Conservation (phyloP, 2,888 invertebrate species). For the Cephonodes hylas region DNA sequence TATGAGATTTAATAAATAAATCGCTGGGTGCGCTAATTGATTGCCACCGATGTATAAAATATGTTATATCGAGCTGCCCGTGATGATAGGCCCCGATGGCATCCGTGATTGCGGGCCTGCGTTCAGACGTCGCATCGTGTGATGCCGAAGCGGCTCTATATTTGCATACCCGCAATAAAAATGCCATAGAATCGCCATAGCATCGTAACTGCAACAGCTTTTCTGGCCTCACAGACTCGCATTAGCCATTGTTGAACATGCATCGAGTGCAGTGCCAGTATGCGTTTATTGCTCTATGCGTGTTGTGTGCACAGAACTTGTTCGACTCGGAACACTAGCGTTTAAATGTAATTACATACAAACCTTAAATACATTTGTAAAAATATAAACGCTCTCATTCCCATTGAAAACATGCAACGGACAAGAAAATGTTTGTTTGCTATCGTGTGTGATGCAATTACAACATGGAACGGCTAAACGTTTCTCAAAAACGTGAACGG, state of each 20-base stretch:
- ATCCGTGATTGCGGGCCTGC: not conserved
- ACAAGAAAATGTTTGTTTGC: not conserved
- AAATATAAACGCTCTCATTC: not conserved
- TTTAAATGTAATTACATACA: not conserved
- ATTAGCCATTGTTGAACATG: constrained; percentile 27
- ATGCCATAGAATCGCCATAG: constrained; percentile 42
- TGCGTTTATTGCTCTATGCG: not conserved
- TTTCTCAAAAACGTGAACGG: not conserved
- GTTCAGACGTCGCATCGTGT: constrained; percentile 14
- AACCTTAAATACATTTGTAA: not conserved
- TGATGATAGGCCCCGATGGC: not conserved
- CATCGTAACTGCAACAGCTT: constrained; percentile 42
- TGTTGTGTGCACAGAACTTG: not conserved
- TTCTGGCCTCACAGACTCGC: constrained; percentile 53
- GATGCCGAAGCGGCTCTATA: constrained; percentile 45
- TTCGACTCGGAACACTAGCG: not conserved
- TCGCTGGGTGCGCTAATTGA: too few relatives aligned
- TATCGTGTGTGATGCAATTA: not conserved
- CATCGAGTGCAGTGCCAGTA: not conserved
- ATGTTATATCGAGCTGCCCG: too few relatives aligned
- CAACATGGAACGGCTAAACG: not conserved
- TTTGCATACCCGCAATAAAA: constrained; percentile 42
- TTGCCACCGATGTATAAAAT: too few relatives aligned
- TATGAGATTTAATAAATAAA: too few relatives aligned
- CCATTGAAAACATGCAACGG: not conserved